Evolutionary conservation across 2,113 vertebrate species (phyloP), one percentile per base, ranked within the genome.

Genomic region (Corvus cornix): DNA sequence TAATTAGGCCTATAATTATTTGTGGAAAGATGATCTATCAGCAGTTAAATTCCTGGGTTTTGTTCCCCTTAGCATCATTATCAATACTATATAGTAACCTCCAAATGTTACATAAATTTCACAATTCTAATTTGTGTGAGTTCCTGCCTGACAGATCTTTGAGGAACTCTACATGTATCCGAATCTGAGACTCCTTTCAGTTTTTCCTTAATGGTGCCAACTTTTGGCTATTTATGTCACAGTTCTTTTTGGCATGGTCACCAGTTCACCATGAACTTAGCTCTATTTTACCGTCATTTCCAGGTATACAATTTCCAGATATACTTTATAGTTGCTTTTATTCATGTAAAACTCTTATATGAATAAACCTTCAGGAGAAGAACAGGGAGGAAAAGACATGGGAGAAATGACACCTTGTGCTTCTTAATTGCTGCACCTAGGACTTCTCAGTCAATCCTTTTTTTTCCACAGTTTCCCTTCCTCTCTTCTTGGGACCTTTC

Each of bases 401-500:
- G 14, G 16, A 16, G 30, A 24, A 49, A 3, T 58, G 19, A 39
- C 11, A 35, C 58, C 5, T 21, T 7, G 2, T 4, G 0, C 31
- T 74, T 87, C 24, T 10, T 44, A 77, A 69, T 2, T 79, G 19
- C 33, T 68, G 22, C 4, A 46, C 10, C 8, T 52, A 35, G 7
- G 19, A 44, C 30, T 79, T 90, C 35, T 72, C 14, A 19, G 37
- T 52, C 39, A 52, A 3, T 19, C 13, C 6, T 7, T 31, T 62
- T 44, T 33, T 59, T 52, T 3, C 3, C 16, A 33, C 3, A 11
- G 56, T 77, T 83, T 83, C 20, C 11, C 2, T 48, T 89, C 11
- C 10, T 67, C 3, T 33, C 5, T 67, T 81, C 17, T 31, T 1
- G 0, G 24, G 21, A 55, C 16, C 64, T 87, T 41, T 82, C 12